phyloP scores from a whole-genome alignment of 64 coral and sea anemone genomes.

The Acropora tenuis region DNA sequence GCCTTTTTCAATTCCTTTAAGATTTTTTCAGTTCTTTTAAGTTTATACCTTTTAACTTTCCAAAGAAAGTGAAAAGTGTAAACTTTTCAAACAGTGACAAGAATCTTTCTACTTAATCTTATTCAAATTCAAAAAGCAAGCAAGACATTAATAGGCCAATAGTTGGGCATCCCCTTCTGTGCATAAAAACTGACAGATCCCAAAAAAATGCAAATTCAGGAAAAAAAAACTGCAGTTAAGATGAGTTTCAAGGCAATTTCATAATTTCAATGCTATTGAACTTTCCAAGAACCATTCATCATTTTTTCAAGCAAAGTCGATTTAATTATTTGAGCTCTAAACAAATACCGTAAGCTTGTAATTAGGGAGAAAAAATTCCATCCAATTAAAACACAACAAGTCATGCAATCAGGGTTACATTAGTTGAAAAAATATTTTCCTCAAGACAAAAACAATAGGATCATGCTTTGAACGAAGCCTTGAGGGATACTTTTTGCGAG shows the following conservation, averaged over 20 bases:
- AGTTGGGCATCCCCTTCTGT: no score
- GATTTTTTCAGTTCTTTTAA: no score
- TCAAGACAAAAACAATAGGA: background rate
- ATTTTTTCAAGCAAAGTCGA: background rate
- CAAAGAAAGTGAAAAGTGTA: no score
- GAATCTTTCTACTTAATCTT: no score
- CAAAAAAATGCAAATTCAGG: background rate
- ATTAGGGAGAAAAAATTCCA: background rate
- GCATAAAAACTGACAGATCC: no score
- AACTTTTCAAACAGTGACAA: no score
- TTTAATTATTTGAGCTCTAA: background rate
- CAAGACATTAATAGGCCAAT: no score
- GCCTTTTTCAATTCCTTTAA: no score
- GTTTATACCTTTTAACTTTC: no score
- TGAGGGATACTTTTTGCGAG: background rate
- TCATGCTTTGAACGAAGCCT: background rate
- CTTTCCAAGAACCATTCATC: background rate
- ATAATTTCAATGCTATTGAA: background rate
- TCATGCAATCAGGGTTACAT: background rate
- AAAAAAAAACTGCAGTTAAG: background rate
- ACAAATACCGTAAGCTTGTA: background rate
- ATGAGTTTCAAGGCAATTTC: background rate
- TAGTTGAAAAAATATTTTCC: background rate
- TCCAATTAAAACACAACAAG: slow-evolving; percentile 32
- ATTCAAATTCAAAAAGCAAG: no score